A percentile compares a stretch with the other conserved stretches of the same genome.
Evolutionary conservation across 2,113 vertebrate genomes (phyloP).

Genomic region (Trachemys scripta): DNA sequence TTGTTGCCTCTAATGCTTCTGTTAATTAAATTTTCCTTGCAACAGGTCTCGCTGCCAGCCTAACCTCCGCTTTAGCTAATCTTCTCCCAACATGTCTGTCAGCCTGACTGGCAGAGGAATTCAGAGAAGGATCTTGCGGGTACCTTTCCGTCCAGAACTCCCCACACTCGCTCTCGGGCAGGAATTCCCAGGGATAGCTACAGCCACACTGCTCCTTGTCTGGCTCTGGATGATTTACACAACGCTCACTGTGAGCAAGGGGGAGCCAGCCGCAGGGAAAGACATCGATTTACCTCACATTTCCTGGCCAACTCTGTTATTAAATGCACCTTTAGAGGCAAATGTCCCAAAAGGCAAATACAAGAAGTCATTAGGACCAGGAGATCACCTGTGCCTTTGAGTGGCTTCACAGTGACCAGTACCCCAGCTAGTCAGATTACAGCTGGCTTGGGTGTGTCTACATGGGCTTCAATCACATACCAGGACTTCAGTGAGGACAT

Average conservation of each 20-base stretch:
- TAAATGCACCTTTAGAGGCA: conserved; percentile 45
- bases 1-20: not conserved
- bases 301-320: not conserved
- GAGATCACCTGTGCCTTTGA: accelerated
- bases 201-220: conserved; percentile 58
- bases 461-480: too few relatives aligned
- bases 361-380: not conserved
- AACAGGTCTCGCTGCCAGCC: conserved; percentile 12
- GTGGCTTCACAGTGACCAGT: not conserved
- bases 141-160: not conserved
- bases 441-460: too few relatives aligned
- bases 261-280: conserved; percentile 24
- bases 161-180: not conserved
- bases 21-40: conserved; percentile 45
- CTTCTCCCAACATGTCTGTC: not conserved
- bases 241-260: conserved; percentile 41
- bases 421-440: too few relatives aligned
- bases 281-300: not conserved
- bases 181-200: not conserved
- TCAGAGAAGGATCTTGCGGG: conserved; percentile 38
- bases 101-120: not conserved
- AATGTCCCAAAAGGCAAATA: accelerated
- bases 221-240: conserved; percentile 28
- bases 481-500: too few relatives aligned
- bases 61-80: conserved; percentile 22